Evolutionary conservation across 1,140 invertebrate species (phyloP), one percentile per base, ranked within the genome.

Genomic region (Chelonus insularis): DNA sequence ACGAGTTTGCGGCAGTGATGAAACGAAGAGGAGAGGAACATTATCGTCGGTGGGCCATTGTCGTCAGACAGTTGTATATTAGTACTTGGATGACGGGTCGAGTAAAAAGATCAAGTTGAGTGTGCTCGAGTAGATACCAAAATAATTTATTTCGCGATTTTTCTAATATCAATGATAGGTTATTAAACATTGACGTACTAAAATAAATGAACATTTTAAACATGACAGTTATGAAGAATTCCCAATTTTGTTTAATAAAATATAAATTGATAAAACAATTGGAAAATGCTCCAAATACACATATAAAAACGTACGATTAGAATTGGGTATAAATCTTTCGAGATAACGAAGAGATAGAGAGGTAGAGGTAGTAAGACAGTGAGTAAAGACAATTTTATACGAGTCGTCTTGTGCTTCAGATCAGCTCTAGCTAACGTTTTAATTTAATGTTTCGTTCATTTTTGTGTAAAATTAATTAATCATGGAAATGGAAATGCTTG

Each of bases 241-340:
- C n/a, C n/a, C n/a, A n/a, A n/a, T n/a, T n/a, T n/a, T n/a, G n/a
- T n/a, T n/a, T n/a, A 2, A 37, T 37, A 2, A 37, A 37, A n/a
- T n/a, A 37, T 11, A 9, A 37, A 37, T 9, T 37, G 36, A 37
- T n/a, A 37, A 37, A n/a, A 6, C 8, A 6, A n/a, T 37, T 9
- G 21, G 20, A 50, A 50, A 25, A 50, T 11, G 8, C n/a, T 25
- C 23, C 7, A 50, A 29, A 16, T 16, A 18, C 11, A 37, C 36
- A n/a, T 3, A 50, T 50, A 50, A 21, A 50, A 9, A 25, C 47
- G 21, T 37, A n/a, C 36, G 6, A 14, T 50, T 50, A 25, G 41
- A 64, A 65, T 66, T 54, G 58, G 34, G 47, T 63, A 63, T 66
- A 66, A 66, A 66, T 66, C 65, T 63, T 61, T 48, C 59, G 43